Percentiles rank a stretch among this genome's conserved stretches.
Conservation (phyloP, 2,113 vertebrate genomes). For the Rhipidura dahli region DNA sequence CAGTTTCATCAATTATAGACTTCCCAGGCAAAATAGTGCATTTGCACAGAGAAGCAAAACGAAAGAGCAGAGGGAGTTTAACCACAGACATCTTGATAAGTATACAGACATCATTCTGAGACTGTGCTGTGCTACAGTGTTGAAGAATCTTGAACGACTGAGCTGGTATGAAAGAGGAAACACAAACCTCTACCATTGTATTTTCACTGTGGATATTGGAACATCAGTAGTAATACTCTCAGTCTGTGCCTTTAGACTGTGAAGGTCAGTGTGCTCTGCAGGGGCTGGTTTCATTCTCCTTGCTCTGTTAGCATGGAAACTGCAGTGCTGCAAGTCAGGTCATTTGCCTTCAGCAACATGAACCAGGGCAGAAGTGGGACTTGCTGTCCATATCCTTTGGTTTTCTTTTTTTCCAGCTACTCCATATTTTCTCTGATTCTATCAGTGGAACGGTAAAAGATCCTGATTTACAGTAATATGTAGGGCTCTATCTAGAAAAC, state of each 20-base stretch:
- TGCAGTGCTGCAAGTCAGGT: background rate
- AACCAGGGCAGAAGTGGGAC: background rate
- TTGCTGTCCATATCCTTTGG: background rate
- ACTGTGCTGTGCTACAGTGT: background rate
- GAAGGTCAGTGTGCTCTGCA: background rate
- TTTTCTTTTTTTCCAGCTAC: background rate
- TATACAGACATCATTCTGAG: background rate
- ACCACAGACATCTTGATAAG: constrained; percentile 43
- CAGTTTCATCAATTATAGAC: constrained; percentile 32
- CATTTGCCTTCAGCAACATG: background rate
- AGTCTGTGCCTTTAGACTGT: background rate
- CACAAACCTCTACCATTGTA: background rate
- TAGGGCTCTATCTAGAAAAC: background rate
- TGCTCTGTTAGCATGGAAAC: background rate
- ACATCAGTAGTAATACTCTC: background rate
- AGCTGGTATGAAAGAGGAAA: background rate
- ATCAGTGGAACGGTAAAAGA: background rate
- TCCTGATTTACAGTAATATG: background rate
- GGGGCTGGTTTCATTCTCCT: background rate
- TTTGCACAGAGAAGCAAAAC: constrained; percentile 16
- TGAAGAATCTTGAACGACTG: background rate
- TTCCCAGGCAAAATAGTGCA: constrained; percentile 14
- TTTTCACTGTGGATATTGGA: background rate
- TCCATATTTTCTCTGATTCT: background rate
- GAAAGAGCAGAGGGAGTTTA: background rate